Percentiles rank a stretch among this genome's conserved stretches.
These are phyloP conservation scores for Oasisia sp. DNA, from an alignment of 2,888 invertebrate genomes.

Conservation along the genomic window DNA sequence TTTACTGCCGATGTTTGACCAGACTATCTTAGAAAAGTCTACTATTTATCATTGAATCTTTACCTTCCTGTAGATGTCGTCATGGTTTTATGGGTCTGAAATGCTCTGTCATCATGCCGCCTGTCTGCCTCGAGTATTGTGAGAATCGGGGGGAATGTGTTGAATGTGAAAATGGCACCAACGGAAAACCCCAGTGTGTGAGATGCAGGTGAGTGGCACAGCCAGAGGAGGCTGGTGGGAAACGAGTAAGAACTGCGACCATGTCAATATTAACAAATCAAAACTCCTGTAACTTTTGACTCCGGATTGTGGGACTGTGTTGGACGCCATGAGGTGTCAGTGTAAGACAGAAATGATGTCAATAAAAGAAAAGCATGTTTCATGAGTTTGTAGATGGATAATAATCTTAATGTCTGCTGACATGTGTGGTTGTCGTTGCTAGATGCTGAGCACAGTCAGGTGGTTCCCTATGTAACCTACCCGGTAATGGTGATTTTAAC, in stretches of 20 bases:
- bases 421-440: not conserved
- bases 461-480: not conserved
- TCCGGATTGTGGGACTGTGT: not conserved
- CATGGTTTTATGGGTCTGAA: constrained; percentile 14
- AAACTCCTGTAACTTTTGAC: not conserved
- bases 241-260: not conserved
- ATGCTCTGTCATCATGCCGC: constrained; percentile 4
- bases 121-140: constrained; percentile 27
- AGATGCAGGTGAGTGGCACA: not conserved
- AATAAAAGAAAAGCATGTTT: not conserved
- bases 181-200: not conserved
- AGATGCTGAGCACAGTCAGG: not conserved
- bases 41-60: not conserved
- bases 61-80: constrained; percentile 25
- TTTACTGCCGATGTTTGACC: too few relatives aligned
- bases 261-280: not conserved
- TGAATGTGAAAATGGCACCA: constrained; percentile 19
- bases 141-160: constrained; percentile 26
- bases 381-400: not conserved
- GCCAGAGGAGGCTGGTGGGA: not conserved
- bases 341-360: not conserved
- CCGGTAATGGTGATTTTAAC: too few relatives aligned
- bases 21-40: too few relatives aligned
- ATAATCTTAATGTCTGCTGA: not conserved
- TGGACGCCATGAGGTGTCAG: not conserved